Conservation (phyloP, 1,140 invertebrate genomes). For the Zeugodacus cucurbitae region DNA sequence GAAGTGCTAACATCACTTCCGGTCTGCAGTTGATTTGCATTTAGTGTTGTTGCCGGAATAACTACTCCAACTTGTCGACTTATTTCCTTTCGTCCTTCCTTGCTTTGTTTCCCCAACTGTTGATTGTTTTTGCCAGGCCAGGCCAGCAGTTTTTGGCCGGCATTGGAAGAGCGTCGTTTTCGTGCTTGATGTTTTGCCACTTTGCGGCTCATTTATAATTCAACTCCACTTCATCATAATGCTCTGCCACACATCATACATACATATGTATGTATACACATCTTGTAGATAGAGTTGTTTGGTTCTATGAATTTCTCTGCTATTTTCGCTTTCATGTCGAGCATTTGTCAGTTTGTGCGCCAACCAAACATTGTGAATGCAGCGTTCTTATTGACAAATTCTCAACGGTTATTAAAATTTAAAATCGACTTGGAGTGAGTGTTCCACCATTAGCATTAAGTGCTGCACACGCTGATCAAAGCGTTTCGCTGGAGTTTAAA, state of each 20-base stretch:
- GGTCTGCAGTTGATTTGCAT: constrained; percentile 37
- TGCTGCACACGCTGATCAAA: not conserved
- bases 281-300: not conserved
- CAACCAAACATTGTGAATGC: not conserved
- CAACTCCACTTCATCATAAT: not conserved
- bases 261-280: not conserved
- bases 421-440: not conserved
- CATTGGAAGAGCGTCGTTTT: not conserved
- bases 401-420: not conserved
- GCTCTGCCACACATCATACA: not conserved
- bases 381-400: not conserved
- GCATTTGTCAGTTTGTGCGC: not conserved
- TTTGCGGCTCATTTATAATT: constrained; percentile 37
- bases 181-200: constrained; percentile 33
- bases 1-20: constrained; percentile 38
- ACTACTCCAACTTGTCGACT: constrained; percentile 26
- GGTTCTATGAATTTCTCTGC: too few species aligned
- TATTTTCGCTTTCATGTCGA: not conserved
- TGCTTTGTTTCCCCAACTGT: not conserved
- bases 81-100: constrained; percentile 25
- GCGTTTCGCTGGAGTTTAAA: not conserved
- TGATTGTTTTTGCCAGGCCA: not conserved
- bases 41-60: constrained; percentile 32
- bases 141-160: not conserved
- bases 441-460: not conserved